Evolutionary conservation across 2,888 invertebrate genomes (phyloP).

Genomic region (Blomia tropicalis): DNA sequence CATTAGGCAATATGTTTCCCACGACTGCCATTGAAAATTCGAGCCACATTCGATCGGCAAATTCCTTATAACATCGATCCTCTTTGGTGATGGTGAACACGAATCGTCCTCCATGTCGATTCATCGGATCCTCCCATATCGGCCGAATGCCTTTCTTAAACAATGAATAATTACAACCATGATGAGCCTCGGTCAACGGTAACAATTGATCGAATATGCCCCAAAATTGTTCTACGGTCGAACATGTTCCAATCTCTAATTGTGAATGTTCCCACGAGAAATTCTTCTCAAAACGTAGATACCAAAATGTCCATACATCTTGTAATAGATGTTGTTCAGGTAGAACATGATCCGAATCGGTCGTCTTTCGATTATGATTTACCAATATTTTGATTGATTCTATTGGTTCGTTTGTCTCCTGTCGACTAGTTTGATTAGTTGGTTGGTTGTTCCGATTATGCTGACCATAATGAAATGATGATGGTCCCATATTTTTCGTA

Average conservation of each 20-base stretch:
- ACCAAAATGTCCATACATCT: conserved; percentile 6
- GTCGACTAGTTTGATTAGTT: no score
- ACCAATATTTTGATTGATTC: background rate
- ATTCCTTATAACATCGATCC: background rate
- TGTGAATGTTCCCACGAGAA: conserved; percentile 12
- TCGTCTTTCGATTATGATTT: background rate
- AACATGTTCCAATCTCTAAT: background rate
- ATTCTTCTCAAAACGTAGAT: background rate
- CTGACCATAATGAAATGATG: no score
- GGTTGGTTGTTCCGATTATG: no score
- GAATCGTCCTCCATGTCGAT: conserved; percentile 14
- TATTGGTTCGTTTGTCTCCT: no score
- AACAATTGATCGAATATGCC: background rate
- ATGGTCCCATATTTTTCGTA: no score
- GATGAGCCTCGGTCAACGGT: background rate
- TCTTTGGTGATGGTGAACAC: conserved; percentile 10
- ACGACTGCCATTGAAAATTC: conserved; percentile 7
- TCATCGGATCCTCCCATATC: conserved; percentile 7
- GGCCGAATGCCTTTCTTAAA: conserved; percentile 11
- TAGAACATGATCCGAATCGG: background rate
- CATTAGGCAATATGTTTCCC: background rate
- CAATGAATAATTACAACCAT: conserved; percentile 11
- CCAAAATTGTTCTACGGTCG: conserved; percentile 4
- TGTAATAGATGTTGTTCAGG: background rate
- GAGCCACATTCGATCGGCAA: background rate